These are phyloP conservation scores for Nilaparvata lugens DNA, from an alignment of 1,140 invertebrate genomes.

Conservation along the genomic window DNA sequence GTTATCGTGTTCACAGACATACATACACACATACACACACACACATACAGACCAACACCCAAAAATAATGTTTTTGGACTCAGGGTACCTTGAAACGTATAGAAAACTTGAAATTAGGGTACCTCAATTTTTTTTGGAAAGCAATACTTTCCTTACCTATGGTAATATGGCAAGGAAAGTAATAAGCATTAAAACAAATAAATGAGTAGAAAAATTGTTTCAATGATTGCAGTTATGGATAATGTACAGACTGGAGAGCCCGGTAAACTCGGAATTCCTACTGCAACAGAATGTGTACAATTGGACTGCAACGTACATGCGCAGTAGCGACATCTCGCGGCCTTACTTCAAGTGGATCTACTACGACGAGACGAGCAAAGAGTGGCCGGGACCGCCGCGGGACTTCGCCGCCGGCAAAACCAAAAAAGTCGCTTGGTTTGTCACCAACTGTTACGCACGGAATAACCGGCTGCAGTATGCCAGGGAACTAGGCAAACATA, in stretches of 20 bases:
- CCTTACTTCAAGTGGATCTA: slow-evolving; percentile 93
- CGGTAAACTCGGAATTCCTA: slow-evolving; percentile 82
- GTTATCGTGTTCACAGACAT: too few species aligned
- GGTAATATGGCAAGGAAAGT: too few species aligned
- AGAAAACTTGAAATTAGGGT: too few species aligned
- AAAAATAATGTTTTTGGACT: too few species aligned
- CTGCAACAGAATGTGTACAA: slow-evolving; percentile 76
- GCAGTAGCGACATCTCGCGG: slow-evolving; percentile 89
- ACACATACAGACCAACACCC: too few species aligned
- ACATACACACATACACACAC: too few species aligned
- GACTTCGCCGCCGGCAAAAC: slow-evolving; percentile 86
- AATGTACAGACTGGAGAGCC: slow-evolving; percentile 85
- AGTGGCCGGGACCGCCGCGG: slow-evolving; percentile 49
- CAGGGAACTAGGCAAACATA: slow-evolving; percentile 75
- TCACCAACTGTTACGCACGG: slow-evolving; percentile 89
- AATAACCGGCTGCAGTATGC: slow-evolving; percentile 84
- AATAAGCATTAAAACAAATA: too few species aligned
- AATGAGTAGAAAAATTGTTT: too few species aligned
- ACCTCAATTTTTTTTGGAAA: too few species aligned
- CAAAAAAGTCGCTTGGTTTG: slow-evolving; percentile 95
- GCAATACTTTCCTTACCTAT: too few species aligned
- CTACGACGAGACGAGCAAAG: slow-evolving; percentile 57
- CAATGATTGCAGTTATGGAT: slow-evolving; percentile 61
- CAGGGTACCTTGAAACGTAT: too few species aligned
- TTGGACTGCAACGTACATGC: slow-evolving; percentile 90